Evolutionary conservation across 2,888 invertebrate species (phyloP).

Genomic region (Pegoplata infirma): DNA sequence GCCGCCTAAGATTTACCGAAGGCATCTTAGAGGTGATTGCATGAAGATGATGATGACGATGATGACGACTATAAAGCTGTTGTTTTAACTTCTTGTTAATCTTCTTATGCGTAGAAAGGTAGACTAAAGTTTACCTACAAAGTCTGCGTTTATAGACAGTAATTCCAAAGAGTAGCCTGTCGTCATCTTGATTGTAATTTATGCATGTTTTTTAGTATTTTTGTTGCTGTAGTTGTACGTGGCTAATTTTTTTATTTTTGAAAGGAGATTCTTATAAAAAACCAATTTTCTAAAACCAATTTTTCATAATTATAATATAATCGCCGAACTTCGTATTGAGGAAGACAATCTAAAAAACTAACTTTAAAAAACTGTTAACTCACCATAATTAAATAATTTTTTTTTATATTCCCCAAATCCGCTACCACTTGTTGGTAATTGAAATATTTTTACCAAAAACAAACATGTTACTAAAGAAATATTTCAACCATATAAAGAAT

Average conservation of each 20-base stretch:
- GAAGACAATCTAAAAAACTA: conserved; percentile 41
- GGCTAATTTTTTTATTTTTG: conserved; percentile 44
- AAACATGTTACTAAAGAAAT: conserved; percentile 36
- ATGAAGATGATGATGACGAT: conserved; percentile 45
- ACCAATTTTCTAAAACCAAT: conserved; percentile 1
- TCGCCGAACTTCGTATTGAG: not conserved
- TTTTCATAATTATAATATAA: not conserved
- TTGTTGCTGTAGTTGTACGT: conserved; percentile 50
- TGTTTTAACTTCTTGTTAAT: conserved; percentile 49
- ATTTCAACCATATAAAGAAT: conserved; percentile 28
- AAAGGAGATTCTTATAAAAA: not conserved
- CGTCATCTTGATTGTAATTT: conserved; percentile 57
- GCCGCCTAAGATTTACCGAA: conserved; percentile 45
- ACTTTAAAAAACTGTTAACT: conserved; percentile 17
- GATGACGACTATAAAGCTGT: conserved; percentile 27
- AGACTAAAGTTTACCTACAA: conserved; percentile 8
- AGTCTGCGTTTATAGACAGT: conserved; percentile 14
- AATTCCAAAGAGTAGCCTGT: conserved; percentile 1
- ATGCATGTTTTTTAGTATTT: conserved; percentile 22
- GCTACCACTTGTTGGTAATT: conserved; percentile 56
- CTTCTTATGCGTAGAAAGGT: not conserved
- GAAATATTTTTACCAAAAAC: conserved; percentile 57
- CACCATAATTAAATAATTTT: conserved; percentile 26
- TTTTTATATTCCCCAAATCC: conserved; percentile 25
- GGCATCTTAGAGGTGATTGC: conserved; percentile 36